Evolutionary conservation across 2,113 vertebrate species (phyloP).

Genomic region (Paramormyrops kingsleyae): DNA sequence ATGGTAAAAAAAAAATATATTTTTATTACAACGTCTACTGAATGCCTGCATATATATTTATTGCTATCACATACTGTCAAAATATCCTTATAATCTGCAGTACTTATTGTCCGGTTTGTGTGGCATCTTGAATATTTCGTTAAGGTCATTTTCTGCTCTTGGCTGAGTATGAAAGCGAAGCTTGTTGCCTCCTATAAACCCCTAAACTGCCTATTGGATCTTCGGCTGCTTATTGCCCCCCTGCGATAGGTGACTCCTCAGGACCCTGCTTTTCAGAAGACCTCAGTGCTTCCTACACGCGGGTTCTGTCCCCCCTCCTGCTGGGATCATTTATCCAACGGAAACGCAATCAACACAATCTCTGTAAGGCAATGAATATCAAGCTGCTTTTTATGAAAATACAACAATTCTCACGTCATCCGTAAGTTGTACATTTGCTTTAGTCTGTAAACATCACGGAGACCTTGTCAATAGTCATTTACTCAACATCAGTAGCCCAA

Average conservation of each 20-base stretch:
- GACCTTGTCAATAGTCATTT: not conserved
- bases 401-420: not conserved
- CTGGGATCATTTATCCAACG: not conserved
- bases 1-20: not conserved
- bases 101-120: not conserved
- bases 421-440: not conserved
- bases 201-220: not conserved
- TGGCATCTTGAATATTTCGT: not conserved
- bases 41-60: not conserved
- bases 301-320: not conserved
- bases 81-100: not conserved
- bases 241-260: not conserved
- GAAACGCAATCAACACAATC: not conserved
- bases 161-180: not conserved
- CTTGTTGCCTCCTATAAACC: not conserved
- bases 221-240: not conserved
- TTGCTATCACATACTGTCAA: not conserved
- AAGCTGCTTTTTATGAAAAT: not conserved
- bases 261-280: not conserved
- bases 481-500: not conserved
- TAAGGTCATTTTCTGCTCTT: not conserved
- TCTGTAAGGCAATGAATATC: not conserved
- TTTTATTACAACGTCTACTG: not conserved
- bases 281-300: not conserved
- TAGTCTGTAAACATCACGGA: not conserved